Evolutionary conservation across 2,888 invertebrate species (phyloP).

Genomic region (Acrobasis suavella): DNA sequence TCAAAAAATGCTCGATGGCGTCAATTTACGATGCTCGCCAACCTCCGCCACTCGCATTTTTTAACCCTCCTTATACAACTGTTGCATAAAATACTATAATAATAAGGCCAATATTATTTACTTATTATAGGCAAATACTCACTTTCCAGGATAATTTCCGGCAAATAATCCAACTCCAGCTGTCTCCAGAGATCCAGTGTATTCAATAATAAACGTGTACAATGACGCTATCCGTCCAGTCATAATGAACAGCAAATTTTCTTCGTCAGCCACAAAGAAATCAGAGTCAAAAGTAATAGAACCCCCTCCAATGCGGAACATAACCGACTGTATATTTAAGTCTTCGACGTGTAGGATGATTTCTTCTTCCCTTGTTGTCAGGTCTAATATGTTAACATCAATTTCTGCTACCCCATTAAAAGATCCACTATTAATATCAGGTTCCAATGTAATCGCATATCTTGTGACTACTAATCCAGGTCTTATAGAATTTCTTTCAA

Average conservation of each 20-base stretch:
- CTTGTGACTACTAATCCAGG: conserved; percentile 50
- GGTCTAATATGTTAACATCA: conserved; percentile 42
- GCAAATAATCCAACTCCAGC: conserved; percentile 46
- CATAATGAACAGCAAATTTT: conserved; percentile 46
- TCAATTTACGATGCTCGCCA: too few relatives aligned
- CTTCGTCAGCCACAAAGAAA: conserved; percentile 39
- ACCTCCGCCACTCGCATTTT: too few relatives aligned
- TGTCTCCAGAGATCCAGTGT: conserved; percentile 44
- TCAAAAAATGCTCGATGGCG: too few relatives aligned
- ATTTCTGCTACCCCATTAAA: conserved; percentile 47
- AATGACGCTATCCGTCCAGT: conserved; percentile 38
- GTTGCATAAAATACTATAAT: too few relatives aligned
- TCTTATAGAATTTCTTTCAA: conserved; percentile 43
- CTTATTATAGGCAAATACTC: conserved; percentile 35
- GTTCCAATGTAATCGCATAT: conserved; percentile 47
- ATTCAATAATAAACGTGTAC: conserved; percentile 50
- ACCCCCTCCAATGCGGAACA: conserved; percentile 42
- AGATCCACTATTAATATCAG: conserved; percentile 37
- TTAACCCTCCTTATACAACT: too few relatives aligned
- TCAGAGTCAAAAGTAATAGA: conserved; percentile 29
- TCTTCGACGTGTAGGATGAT: conserved; percentile 46
- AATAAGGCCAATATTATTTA: neutral
- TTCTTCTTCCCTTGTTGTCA: conserved; percentile 42
- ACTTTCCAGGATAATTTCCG: conserved; percentile 46
- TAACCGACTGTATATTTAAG: conserved; percentile 44